Percentiles rank a stretch among this genome's conserved stretches.
Conservation (phyloP, 1,140 invertebrate species). For the Nautilus pompilius region DNA sequence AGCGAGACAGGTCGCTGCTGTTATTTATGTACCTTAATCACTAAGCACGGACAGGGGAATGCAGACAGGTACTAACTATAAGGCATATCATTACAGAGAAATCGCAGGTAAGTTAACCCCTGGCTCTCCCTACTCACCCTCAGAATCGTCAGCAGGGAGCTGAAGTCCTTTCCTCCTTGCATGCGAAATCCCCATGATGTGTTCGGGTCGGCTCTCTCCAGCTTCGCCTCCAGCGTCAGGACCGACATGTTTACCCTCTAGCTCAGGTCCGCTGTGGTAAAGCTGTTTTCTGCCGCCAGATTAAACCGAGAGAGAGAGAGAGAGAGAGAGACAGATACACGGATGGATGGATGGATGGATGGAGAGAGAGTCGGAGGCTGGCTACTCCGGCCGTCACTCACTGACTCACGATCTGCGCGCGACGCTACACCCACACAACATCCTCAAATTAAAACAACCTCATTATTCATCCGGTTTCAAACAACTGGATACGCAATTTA, state of each 20-base stretch:
- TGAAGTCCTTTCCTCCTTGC: conserved; percentile 84
- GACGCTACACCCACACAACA: not conserved
- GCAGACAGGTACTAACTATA: too few relatives aligned
- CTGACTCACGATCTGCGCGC: not conserved
- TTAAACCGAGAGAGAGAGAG: not conserved
- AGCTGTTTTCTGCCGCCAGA: not conserved
- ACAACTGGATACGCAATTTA: too few relatives aligned
- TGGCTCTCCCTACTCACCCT: conserved; percentile 38
- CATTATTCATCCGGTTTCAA: too few relatives aligned
- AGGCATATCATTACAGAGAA: too few relatives aligned
- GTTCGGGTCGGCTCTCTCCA: conserved; percentile 38
- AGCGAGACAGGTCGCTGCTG: too few relatives aligned
- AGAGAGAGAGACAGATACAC: not conserved
- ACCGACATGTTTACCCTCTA: conserved; percentile 28
- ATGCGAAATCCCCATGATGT: conserved; percentile 88
- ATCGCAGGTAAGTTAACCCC: too few relatives aligned
- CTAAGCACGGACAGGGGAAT: too few relatives aligned
- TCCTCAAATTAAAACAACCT: too few relatives aligned
- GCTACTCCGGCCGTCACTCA: too few relatives aligned
- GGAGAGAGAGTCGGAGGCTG: not conserved
- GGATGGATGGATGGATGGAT: not conserved
- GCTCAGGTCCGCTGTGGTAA: not conserved
- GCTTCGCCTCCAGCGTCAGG: conserved; percentile 45
- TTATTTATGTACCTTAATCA: too few relatives aligned
- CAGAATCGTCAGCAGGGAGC: conserved; percentile 70